phyloP scores from a whole-genome alignment of 2,888 invertebrate species.

The Drosophila heteroneura region DNA sequence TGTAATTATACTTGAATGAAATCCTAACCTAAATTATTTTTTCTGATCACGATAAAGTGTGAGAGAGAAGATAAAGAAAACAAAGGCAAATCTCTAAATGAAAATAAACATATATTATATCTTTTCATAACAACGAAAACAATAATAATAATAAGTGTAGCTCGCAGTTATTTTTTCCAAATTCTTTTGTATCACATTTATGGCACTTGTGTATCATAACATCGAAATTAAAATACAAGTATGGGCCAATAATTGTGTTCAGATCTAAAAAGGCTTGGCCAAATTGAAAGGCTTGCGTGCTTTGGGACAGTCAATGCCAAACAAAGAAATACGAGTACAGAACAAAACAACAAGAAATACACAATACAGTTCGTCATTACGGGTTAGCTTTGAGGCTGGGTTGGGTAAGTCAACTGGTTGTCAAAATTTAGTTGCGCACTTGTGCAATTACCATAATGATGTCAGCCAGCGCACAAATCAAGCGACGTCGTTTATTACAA shows the following conservation, averaged over 20 bases:
- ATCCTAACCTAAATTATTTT: neutral
- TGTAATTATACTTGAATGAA: neutral
- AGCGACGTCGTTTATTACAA: constrained; percentile 79
- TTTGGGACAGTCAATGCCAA: neutral
- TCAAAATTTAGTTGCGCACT: constrained; percentile 66
- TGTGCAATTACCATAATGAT: constrained; percentile 77
- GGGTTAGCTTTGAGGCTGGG: neutral
- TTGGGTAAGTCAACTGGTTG: constrained; percentile 47
- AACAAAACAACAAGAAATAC: neutral
- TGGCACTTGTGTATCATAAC: neutral
- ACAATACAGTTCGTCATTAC: neutral
- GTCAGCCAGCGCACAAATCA: constrained; percentile 68
- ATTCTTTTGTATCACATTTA: neutral
- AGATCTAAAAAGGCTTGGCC: neutral
- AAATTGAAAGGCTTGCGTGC: neutral
- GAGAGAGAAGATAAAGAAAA: neutral
- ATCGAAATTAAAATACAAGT: neutral
- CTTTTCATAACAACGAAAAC: neutral
- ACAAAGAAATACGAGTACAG: neutral
- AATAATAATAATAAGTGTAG: neutral
- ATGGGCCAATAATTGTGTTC: neutral
- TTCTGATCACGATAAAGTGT: neutral
- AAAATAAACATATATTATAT: neutral
- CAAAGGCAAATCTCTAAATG: neutral
- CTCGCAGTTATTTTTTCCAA: neutral